Conservation (phyloP, 2,113 vertebrate species). For the Eidolon helvum region DNA sequence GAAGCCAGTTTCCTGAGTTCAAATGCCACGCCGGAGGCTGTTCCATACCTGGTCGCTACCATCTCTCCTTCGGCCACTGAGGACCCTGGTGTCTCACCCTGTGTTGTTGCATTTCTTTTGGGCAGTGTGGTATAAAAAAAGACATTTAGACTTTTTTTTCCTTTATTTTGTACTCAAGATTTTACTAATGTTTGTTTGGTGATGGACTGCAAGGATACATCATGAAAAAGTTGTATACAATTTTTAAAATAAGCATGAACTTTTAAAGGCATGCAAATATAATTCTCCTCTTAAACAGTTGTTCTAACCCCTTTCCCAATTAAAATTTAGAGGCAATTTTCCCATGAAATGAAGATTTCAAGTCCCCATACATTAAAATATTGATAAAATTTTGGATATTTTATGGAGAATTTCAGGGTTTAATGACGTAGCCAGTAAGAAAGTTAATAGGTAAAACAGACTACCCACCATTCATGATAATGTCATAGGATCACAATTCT, state of each 20-base stretch:
- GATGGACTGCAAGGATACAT: background rate
- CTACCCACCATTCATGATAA: background rate
- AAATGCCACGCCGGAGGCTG: background rate
- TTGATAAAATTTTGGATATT: background rate
- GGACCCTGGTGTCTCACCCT: background rate
- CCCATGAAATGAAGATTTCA: background rate
- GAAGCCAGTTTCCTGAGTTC: background rate
- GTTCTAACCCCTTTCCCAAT: background rate
- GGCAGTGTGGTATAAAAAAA: background rate
- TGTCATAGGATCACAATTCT: too few species aligned
- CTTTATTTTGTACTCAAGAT: background rate
- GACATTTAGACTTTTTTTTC: background rate
- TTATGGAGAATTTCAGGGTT: background rate
- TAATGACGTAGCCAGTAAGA: background rate
- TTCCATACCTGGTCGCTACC: background rate
- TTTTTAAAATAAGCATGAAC: background rate
- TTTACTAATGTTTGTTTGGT: background rate
- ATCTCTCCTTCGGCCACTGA: background rate
- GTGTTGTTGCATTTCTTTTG: background rate
- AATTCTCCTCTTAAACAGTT: background rate
- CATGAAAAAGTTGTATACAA: background rate
- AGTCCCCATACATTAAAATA: background rate
- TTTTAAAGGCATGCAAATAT: background rate
- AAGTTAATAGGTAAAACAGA: background rate
- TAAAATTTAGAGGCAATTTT: background rate